Base-by-base conservation (phyloP, 2,797 vertebrate genomes). In the Telmatherina bonti region DNA sequence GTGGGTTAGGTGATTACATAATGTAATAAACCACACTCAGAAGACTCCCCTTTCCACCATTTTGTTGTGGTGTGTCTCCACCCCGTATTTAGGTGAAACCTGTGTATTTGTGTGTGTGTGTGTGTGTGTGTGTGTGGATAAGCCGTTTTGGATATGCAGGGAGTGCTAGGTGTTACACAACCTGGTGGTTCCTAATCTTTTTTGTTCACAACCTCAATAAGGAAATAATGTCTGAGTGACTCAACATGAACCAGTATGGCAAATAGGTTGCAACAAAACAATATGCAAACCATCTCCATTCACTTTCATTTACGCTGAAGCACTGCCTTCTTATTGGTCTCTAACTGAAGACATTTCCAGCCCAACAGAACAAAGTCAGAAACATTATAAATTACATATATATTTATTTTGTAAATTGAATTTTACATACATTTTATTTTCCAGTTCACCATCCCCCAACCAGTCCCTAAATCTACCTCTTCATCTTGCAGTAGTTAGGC, bases 1-100 rank as follows among this genome's bases (percentile, higher is more conserved):
- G 60, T 57, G 67, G 76, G 63, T 72, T 76, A 51, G 41, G 77
- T n/a, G 66, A 82, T 91, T 87, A 84, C 74, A 86, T 84, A 87
- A 88, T 74, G 22, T 33, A 62, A 70, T 72, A 62, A 74, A 77
- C 73, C 73, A 58, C 59, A 67, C 75, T 56, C 53, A 67, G 69
- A 70, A 67, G 41, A 68, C 70, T 72, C 27, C 59, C 76, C 62
- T 54, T 41, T 85, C 80, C 79, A 81, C 80, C 85, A 88, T 88
- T 89, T 88, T 86, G 79, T 79, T 79, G 58, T 52, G 51, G 53
- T 74, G 45, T 41, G 27, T 79, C 73, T 74, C 67, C 76, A 72
- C 63, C 74, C 63, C 68, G 31, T 78, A 88, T 79, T 73, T 82
- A 29, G 74, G 52, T 85, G 54, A 73, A 69, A n/a, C 64, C 1